A percentile compares a stretch with the other conserved stretches of the same genome.
Evolutionary conservation across 2,113 vertebrate species (phyloP).

Genomic region (Okapia johnstoni): DNA sequence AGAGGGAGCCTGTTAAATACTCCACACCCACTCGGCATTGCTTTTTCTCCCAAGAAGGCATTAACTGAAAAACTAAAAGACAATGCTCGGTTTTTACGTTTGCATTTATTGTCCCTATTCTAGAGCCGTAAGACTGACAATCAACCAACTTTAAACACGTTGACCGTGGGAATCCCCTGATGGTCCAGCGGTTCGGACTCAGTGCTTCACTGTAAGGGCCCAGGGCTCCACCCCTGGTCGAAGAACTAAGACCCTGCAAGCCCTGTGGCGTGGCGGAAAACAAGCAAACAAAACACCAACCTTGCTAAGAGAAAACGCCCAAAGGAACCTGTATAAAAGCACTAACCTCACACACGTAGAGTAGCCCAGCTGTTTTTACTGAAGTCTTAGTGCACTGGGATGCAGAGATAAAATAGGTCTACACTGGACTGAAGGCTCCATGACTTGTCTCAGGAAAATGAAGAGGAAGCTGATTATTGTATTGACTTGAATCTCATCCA

Average conservation of each 20-base stretch:
- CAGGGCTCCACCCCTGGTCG: background rate
- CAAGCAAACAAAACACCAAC: background rate
- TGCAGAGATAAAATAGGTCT: background rate
- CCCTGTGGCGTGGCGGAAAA: background rate
- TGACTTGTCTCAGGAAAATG: background rate
- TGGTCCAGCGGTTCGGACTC: background rate
- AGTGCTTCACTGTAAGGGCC: background rate
- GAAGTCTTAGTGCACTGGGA: background rate
- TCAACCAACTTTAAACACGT: background rate
- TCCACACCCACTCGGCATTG: background rate
- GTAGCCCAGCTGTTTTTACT: background rate
- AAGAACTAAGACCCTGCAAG: background rate
- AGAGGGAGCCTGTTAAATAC: background rate
- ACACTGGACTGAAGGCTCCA: background rate
- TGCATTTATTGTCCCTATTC: background rate
- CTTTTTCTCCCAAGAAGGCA: background rate
- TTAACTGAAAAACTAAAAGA: background rate
- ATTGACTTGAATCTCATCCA: background rate
- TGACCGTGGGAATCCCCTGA: background rate
- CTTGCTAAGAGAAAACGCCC: background rate
- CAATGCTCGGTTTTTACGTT: background rate
- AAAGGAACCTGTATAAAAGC: background rate
- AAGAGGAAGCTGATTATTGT: background rate
- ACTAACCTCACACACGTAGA: background rate
- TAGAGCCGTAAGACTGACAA: background rate